Base-by-base conservation (phyloP, 2,797 vertebrate species). In the Acanthurus lineatus region DNA sequence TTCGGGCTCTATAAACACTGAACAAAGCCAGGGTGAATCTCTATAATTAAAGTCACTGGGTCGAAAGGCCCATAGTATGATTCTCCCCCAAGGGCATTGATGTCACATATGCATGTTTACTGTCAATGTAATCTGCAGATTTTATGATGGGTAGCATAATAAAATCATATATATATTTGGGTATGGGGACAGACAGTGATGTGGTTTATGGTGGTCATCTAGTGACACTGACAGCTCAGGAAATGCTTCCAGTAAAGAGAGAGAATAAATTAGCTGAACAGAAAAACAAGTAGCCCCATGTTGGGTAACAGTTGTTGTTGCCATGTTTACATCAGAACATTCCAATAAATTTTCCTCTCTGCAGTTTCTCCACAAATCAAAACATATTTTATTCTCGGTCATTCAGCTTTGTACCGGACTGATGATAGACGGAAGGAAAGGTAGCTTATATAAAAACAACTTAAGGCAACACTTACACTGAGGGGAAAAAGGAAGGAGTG, bases 21-120 rank as follows among this genome's bases (percentile, higher is more conserved):
- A 73, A 56, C 12, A 79, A 65, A 74, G 9, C 16, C 5, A 11
- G 45, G 49, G 35, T 42, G 47, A 69, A 52, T 57, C 65, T 65
- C 51, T 64, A 10, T 72, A 54, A 72, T 73, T 70, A 57, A 77
- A 74, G 15, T 63, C 9, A 25, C 22, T 52, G 4, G 8, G 22
- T 12, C 52, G 20, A 73, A 72, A 35, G 56, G 44, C 17, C 16
- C 5, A 47, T 11, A 44, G 16, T 5, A 5, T 32, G 28, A 32
- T 10, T 19, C 25, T 59, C 20, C 8, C 53, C 16, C 12, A 54
- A 51, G 40, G 52, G 19, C n/a, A 40, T 14, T 42, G 4, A 28
- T 40, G 57, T 62, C 28, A 60, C 28, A 57, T 22, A 7, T 5
- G 2, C 1, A 17, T 64, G 19, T 32, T n/a, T 57, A 10, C 15